These are phyloP conservation scores for Lobophora halterata DNA, from an alignment of 2,888 invertebrate genomes.

Conservation along the genomic window DNA sequence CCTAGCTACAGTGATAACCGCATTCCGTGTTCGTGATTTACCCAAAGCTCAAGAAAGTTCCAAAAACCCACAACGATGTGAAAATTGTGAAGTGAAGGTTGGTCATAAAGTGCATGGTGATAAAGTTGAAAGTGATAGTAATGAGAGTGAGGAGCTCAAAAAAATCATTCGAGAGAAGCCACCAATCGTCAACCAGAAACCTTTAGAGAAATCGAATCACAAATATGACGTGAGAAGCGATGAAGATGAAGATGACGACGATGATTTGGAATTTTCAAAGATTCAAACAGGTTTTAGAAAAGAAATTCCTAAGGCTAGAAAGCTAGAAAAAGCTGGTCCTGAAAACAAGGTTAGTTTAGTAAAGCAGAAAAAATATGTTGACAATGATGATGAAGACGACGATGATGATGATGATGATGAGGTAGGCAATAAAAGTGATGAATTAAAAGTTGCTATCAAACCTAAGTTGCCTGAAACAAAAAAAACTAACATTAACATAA, in stretches of 20 bases:
- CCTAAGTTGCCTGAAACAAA: constrained; percentile 5
- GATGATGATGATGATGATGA: too few relatives aligned
- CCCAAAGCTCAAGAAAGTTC: constrained; percentile 49
- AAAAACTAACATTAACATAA: constrained; percentile 3
- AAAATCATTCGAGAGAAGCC: constrained; percentile 54
- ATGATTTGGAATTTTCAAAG: constrained; percentile 32
- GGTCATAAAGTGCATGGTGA: constrained; percentile 56
- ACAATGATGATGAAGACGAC: constrained; percentile 34
- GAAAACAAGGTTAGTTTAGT: constrained; percentile 7
- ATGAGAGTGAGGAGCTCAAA: constrained; percentile 53
- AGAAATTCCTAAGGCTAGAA: constrained; percentile 33
- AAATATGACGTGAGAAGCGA: constrained; percentile 47
- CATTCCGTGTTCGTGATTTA: constrained; percentile 76
- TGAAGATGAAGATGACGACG: constrained; percentile 46
- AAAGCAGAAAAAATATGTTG: constrained; percentile 7
- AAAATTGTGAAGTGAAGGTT: constrained; percentile 67
- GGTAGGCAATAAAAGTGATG: constrained; percentile 22
- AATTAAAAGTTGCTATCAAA: constrained; percentile 12
- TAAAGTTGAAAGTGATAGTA: constrained; percentile 64
- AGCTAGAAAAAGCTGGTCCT: constrained; percentile 22
- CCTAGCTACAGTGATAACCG: constrained; percentile 76
- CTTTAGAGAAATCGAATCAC: constrained; percentile 39
- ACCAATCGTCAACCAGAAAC: constrained; percentile 44
- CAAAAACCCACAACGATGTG: constrained; percentile 61
- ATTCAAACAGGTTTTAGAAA: constrained; percentile 38